Percentiles rank a stretch among this genome's conserved stretches.
Conservation (phyloP, 2,888 invertebrate genomes). For the Oxystoma pomonae region DNA sequence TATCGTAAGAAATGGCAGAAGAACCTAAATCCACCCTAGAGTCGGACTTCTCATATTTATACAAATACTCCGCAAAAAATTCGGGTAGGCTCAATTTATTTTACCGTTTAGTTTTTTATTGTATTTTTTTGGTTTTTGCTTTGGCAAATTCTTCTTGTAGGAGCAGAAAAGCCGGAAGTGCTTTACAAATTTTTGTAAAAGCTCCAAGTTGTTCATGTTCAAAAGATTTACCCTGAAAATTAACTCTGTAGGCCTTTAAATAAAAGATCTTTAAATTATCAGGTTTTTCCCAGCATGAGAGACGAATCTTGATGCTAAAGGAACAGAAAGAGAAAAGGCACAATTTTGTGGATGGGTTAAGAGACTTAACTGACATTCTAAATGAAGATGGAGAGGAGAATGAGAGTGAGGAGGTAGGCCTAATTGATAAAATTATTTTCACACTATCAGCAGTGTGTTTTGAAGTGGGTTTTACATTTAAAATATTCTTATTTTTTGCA, state of each 20-base stretch:
- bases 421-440: no score
- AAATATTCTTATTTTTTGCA: neutral
- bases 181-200: no score
- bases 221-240: no score
- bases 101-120: neutral
- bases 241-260: no score
- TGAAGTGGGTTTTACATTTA: neutral
- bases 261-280: no score
- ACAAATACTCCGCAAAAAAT: constrained; percentile 28
- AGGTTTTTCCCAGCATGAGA: constrained; percentile 37
- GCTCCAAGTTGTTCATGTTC: no score
- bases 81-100: neutral
- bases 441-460: no score
- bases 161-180: no score
- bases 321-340: constrained; percentile 55
- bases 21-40: neutral
- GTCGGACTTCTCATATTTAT: constrained; percentile 24
- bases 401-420: neutral
- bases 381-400: constrained; percentile 35
- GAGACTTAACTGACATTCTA: constrained; percentile 53
- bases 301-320: constrained; percentile 53
- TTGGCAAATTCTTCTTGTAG: no score
- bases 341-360: constrained; percentile 48
- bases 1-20: neutral
- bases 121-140: neutral